A percentile compares a stretch with the other conserved stretches of the same genome.
Conservation (phyloP, 2,797 vertebrate species). For the Alfaro cultratus region DNA sequence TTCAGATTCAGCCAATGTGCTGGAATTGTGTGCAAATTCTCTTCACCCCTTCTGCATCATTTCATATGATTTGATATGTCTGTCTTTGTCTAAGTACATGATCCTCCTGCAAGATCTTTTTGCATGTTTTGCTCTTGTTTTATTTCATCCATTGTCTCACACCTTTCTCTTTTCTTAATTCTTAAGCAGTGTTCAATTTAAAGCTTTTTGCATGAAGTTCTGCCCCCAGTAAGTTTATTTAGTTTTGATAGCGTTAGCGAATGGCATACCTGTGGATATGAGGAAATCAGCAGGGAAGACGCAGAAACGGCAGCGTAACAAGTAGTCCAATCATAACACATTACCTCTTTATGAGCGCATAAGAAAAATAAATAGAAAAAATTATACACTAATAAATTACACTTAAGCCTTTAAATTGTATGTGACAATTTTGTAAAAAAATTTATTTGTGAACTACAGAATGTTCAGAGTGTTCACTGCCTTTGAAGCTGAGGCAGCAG, state of each 20-base stretch:
- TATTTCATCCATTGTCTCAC: neutral
- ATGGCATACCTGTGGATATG: slow-evolving; percentile 53
- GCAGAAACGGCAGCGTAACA: slow-evolving; percentile 69
- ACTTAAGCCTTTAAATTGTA: neutral
- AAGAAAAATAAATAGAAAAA: slow-evolving; percentile 13
- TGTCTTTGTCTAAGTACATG: neutral
- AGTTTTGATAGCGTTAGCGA: slow-evolving; percentile 16
- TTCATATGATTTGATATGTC: neutral
- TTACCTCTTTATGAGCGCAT: slow-evolving; percentile 36
- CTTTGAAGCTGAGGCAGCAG: slow-evolving; percentile 3
- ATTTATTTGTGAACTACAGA: neutral
- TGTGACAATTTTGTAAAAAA: neutral
- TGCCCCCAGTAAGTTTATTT: slow-evolving; percentile 12
- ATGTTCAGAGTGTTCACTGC: neutral
- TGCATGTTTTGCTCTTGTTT: neutral
- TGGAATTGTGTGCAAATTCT: slow-evolving; percentile 30
- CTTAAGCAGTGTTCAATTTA: neutral
- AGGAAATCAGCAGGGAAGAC: slow-evolving; percentile 55
- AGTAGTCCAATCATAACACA: slow-evolving; percentile 53
- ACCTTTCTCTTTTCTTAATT: neutral
- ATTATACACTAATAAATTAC: neutral
- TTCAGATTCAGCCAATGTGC: slow-evolving; percentile 43
- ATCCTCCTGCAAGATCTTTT: neutral
- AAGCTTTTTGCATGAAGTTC: neutral
- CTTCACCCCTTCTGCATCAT: slow-evolving; percentile 49